Conservation (phyloP, 2,797 vertebrate genomes). For the Helarctos malayanus region DNA sequence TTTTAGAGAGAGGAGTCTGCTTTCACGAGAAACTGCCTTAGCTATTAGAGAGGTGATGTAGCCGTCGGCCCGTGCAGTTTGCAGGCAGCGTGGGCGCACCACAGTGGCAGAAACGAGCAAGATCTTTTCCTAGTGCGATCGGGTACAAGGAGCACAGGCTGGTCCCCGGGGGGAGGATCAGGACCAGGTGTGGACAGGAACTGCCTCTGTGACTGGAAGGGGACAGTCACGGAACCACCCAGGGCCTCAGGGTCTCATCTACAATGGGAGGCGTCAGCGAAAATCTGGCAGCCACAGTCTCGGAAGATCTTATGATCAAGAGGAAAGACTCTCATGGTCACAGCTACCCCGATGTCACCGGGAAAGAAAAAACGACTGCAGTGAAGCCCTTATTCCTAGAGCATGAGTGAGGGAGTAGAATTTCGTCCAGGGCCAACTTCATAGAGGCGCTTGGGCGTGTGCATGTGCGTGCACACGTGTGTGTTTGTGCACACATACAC, state of each 20-base stretch:
- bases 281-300: background rate
- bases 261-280: background rate
- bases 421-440: background rate
- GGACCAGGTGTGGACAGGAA: background rate
- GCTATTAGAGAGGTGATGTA: conserved; percentile 64
- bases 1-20: conserved; percentile 63
- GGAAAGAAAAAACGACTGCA: background rate
- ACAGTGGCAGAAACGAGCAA: background rate
- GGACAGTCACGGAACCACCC: background rate
- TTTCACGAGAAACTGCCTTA: conserved; percentile 72
- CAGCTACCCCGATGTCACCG: background rate
- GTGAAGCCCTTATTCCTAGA: background rate
- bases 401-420: background rate
- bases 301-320: background rate
- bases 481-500: rapidly evolving
- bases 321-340: background rate
- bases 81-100: background rate
- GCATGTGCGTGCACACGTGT: rapidly evolving
- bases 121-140: background rate
- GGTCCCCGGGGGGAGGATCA: background rate
- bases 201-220: background rate
- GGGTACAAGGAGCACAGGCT: background rate
- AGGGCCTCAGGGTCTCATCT: background rate
- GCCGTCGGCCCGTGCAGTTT: background rate
- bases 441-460: background rate